Evolutionary conservation across 2,888 invertebrate species (phyloP).

Genomic region (Diarsia brunnea): DNA sequence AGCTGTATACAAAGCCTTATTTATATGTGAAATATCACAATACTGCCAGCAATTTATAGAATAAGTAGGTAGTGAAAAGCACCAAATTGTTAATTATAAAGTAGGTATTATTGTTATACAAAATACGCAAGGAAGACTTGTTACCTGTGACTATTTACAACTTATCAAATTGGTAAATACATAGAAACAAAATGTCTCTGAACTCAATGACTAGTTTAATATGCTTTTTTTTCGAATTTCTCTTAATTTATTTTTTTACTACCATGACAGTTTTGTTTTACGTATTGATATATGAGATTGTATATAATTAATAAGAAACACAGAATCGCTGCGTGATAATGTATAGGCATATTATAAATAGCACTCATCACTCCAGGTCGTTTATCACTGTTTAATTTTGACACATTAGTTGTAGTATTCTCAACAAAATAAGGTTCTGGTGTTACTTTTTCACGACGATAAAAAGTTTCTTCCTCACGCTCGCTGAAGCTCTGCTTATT

Average conservation of each 20-base stretch:
- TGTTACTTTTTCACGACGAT: conserved; percentile 55
- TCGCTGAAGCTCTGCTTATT: conserved; percentile 37
- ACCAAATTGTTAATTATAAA: conserved; percentile 85
- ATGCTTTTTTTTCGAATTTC: conserved; percentile 69
- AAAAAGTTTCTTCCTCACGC: conserved; percentile 55
- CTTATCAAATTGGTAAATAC: conserved; percentile 71
- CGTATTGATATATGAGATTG: conserved; percentile 88
- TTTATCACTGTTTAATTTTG: conserved; percentile 80
- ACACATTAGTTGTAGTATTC: conserved; percentile 64
- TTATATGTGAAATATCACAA: conserved; percentile 84
- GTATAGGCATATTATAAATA: conserved; percentile 88
- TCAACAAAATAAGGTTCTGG: conserved; percentile 59
- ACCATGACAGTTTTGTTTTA: conserved; percentile 86
- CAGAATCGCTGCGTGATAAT: conserved; percentile 89
- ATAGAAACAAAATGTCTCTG: conserved; percentile 64
- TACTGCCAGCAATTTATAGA: conserved; percentile 82
- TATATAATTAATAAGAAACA: conserved; percentile 89
- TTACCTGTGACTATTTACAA: conserved; percentile 85
- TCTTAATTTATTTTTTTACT: conserved; percentile 73
- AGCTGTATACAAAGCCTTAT: conserved; percentile 90
- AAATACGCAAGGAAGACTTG: conserved; percentile 68
- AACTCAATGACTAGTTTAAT: conserved; percentile 85
- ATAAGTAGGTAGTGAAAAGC: conserved; percentile 77
- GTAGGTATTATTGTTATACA: conserved; percentile 70
- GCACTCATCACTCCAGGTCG: conserved; percentile 79